Base-by-base conservation (phyloP, 2,888 invertebrate genomes). In the Archips xylosteana region DNA sequence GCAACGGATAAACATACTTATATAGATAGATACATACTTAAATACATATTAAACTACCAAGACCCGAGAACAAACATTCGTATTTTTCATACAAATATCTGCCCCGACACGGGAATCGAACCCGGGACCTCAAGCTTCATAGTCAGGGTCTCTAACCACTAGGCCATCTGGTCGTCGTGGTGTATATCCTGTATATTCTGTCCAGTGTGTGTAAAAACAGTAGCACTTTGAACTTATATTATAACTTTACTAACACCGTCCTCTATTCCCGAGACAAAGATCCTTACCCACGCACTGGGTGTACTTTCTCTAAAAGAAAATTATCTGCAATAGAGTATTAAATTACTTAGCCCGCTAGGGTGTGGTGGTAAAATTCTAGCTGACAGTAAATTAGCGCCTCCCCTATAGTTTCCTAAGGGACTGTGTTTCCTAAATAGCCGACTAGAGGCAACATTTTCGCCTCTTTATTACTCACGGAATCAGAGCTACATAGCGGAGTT, bases 281-380 rank as follows among this genome's bases (percentile, higher is more conserved):
- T 45, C 47, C 34, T 54, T 32, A 71, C 67, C 57, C 54, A 62
- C 67, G 62, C 49, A 57, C 36, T 36, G 45, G 57, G 47, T 68
- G n/a, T 59, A 63, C 57, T 73, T 68, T 68, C 72, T 32, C 36
- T 39, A 2, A 63, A 39, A 39, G 68, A 59, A 65, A 51, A 59
- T 73, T 73, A 68, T 73, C 72, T 39, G 39, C 49, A 49, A 65
- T 61, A 15, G 47, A 49, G 51, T 57, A 63, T 62, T 73, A 63
- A 73, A 72, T 72, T 68, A 59, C 70, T 59, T 57, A 67, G 57
- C 45, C 49, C 47, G n/a, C 65, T 36, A 47, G 45, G 61, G 54
- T 54, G 32, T 13, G 3, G 57, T 63, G 49, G 63, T 68, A 63
- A 68, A 68, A 72, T 63, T 47, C 63, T 34, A 34, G 45, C 62